Percentiles rank a stretch among this genome's conserved stretches.
These are phyloP conservation scores for Cacatua alba DNA, from an alignment of 2,113 vertebrate genomes.

Conservation along the genomic window DNA sequence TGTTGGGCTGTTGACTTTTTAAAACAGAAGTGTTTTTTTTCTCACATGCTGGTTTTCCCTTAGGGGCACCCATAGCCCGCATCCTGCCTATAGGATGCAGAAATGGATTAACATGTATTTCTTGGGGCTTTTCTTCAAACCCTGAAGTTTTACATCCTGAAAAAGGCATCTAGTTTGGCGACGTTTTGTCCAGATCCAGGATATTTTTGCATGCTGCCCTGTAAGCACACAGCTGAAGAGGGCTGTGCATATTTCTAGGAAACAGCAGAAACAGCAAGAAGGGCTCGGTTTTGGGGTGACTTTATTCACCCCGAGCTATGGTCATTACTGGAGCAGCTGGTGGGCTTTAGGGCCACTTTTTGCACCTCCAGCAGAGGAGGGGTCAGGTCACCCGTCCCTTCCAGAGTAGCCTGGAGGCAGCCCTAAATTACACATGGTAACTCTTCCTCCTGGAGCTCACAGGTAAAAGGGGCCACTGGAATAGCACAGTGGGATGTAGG, in stretches of 20 bases:
- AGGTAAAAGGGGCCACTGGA: neutral
- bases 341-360: neutral
- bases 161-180: neutral
- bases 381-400: neutral
- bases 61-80: neutral
- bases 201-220: neutral
- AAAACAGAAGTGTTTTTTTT: neutral
- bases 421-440: neutral
- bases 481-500: neutral
- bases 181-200: neutral
- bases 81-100: neutral
- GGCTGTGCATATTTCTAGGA: neutral
- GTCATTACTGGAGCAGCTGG: neutral
- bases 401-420: neutral
- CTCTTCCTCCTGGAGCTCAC: neutral
- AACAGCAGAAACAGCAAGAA: neutral
- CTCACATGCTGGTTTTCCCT: neutral
- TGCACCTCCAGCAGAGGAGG: neutral
- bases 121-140: neutral
- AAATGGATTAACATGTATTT: neutral
- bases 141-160: neutral
- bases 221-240: neutral
- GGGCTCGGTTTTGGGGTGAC: neutral
- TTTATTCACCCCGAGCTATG: neutral
- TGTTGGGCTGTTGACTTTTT: neutral